Percentiles rank a stretch among this genome's conserved stretches.
Evolutionary conservation across 2,113 vertebrate genomes (phyloP).

Genomic region (Melanocharis versteri): DNA sequence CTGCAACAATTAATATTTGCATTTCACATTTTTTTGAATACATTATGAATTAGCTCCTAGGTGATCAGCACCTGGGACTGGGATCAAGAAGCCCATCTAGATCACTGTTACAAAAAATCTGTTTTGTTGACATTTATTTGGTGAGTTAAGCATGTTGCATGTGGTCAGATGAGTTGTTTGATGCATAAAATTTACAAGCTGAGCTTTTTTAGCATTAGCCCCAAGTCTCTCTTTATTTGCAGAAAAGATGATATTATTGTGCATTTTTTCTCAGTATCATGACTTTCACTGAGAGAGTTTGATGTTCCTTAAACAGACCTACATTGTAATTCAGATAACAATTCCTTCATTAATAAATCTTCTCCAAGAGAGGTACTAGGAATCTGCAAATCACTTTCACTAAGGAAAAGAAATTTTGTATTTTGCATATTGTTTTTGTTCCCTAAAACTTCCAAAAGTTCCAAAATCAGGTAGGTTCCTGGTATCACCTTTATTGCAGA

Average conservation of each 20-base stretch:
- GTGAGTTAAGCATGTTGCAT: fast-evolving
- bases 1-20: background rate
- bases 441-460: background rate
- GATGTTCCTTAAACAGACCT: background rate
- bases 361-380: background rate
- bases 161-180: background rate
- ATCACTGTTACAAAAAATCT: background rate
- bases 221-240: background rate
- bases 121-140: background rate
- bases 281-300: background rate
- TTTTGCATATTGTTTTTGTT: background rate
- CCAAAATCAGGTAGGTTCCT: background rate
- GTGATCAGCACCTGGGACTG: background rate
- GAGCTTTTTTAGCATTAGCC: fast-evolving
- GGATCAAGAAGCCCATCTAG: background rate
- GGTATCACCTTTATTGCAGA: background rate
- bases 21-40: background rate
- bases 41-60: background rate
- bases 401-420: background rate
- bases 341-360: background rate
- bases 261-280: fast-evolving
- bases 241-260: background rate
- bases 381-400: background rate
- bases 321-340: background rate
- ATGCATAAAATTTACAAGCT: background rate